Evolutionary conservation across 2,797 vertebrate species (phyloP).

Genomic region (Coregonus suidteri): DNA sequence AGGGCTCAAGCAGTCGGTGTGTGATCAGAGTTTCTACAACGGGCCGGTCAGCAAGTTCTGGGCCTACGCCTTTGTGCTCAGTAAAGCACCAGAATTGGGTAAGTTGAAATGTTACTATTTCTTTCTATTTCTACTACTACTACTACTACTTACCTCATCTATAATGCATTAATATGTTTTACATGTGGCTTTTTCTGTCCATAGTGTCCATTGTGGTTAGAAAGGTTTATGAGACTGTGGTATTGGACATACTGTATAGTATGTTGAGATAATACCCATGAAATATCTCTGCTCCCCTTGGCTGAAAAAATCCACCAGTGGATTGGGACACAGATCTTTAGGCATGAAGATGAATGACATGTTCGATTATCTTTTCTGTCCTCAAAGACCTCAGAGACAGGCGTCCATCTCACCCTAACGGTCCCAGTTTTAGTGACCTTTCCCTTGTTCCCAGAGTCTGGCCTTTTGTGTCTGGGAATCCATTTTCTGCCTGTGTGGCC

Average conservation of each 20-base stretch:
- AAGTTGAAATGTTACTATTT: conserved; percentile 61
- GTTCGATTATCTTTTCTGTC: neutral
- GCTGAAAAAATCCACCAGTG: too few species aligned
- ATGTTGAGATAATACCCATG: neutral
- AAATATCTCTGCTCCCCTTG: neutral
- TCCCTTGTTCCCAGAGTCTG: too few species aligned
- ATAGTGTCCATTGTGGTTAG: neutral
- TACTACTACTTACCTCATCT: too few species aligned
- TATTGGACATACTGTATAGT: neutral
- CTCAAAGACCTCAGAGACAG: neutral
- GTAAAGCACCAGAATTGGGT: conserved; percentile 99
- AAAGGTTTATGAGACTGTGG: neutral
- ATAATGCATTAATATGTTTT: too few species aligned
- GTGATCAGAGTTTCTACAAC: conserved; percentile 99
- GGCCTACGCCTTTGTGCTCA: conserved; percentile 98
- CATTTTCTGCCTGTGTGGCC: conserved; percentile 42
- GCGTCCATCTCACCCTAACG: neutral
- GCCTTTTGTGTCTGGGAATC: conserved; percentile 23
- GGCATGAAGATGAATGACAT: neutral
- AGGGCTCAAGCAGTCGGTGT: conserved; percentile 97
- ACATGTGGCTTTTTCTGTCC: too few species aligned
- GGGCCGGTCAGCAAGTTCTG: conserved; percentile 99
- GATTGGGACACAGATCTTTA: too few species aligned
- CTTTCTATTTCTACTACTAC: too few species aligned
- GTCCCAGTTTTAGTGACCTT: neutral